Conservation (phyloP, 2,797 vertebrate species). For the Dallia pectoralis region DNA sequence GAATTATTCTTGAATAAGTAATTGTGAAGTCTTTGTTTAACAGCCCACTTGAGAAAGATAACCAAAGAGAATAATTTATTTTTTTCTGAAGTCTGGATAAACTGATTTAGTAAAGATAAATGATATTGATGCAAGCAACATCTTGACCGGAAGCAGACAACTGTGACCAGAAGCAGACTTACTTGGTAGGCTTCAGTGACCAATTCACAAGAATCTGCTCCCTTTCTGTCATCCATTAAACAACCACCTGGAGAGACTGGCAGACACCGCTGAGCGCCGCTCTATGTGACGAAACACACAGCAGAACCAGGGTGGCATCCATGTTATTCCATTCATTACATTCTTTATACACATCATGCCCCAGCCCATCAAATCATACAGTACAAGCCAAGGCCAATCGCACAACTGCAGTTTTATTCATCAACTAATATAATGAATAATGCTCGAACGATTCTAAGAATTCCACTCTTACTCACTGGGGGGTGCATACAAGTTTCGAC, state of each 20-base stretch:
- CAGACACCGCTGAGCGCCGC: too few relatives aligned
- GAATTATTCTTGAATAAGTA: neutral
- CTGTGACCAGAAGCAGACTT: neutral
- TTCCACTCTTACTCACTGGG: neutral
- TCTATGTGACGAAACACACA: too few relatives aligned
- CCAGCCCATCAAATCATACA: too few relatives aligned
- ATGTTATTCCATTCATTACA: too few relatives aligned
- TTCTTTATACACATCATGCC: too few relatives aligned
- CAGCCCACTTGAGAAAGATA: neutral
- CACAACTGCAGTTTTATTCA: too few relatives aligned
- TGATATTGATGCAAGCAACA: neutral
- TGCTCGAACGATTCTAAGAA: constrained; percentile 20
- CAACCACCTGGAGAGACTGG: too few relatives aligned
- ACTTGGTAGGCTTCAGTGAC: neutral
- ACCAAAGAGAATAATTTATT: neutral
- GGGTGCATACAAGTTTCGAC: neutral
- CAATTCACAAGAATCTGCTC: too few relatives aligned
- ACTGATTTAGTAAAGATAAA: neutral
- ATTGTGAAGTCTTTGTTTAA: neutral
- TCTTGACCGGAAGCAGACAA: neutral
- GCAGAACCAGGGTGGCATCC: too few relatives aligned
- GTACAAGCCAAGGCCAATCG: too few relatives aligned
- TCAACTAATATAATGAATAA: constrained; percentile 32
- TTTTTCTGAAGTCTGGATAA: neutral
- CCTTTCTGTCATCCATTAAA: too few relatives aligned